Conservation (phyloP, 2,113 vertebrate genomes). For the Pygoscelis adeliae region DNA sequence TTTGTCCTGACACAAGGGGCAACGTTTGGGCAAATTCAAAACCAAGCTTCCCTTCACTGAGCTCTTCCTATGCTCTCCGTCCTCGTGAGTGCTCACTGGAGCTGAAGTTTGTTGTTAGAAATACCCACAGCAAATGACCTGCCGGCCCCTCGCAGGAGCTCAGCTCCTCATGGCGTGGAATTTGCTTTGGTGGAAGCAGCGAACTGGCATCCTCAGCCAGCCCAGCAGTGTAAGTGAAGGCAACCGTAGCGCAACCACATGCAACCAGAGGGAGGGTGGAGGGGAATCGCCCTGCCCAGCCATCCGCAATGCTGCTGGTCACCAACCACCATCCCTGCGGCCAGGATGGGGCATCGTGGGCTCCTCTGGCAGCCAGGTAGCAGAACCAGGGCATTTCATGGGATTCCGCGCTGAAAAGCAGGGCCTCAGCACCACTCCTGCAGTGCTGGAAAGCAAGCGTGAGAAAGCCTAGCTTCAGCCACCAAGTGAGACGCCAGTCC, state of each 20-base stretch:
- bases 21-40: neutral
- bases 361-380: neutral
- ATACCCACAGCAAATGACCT: neutral
- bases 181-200: neutral
- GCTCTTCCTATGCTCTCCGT: neutral
- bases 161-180: accelerated
- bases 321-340: neutral
- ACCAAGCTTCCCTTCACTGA: accelerated
- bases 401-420: neutral
- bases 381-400: neutral
- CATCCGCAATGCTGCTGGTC: neutral
- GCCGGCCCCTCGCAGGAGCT: accelerated
- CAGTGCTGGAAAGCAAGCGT: accelerated
- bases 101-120: neutral
- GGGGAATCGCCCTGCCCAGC: neutral
- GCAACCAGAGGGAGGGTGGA: accelerated
- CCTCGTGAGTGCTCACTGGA: accelerated
- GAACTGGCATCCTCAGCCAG: neutral
- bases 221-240: neutral
- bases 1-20: neutral
- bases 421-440: neutral
- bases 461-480: neutral
- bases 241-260: neutral
- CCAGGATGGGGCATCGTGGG: accelerated
- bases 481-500: accelerated